Base-by-base conservation (phyloP, 2,797 vertebrate species). In the Carcharodon carcharias region DNA sequence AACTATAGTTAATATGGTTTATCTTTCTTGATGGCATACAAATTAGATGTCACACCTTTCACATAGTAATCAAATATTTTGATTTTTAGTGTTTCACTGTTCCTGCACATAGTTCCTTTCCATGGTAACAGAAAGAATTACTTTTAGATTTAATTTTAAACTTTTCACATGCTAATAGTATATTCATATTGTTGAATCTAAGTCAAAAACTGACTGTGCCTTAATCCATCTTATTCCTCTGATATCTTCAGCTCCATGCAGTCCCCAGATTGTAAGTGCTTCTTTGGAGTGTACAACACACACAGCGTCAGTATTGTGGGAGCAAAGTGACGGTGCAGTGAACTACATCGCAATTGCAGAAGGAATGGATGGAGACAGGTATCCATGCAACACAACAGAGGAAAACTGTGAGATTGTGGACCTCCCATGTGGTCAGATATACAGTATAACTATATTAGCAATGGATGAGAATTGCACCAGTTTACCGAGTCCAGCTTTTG, bases 381-480 rank as follows among this genome's bases (percentile, higher is more conserved):
- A 94, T 73, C 97, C 97, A 96, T 98, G 98, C 96, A 96, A 56
- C 1, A 97, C 98, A 96, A 97, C 97, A 96, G 96, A 92, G 21
- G 97, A 97, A 14, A 45, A 73, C 96, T 98, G 98, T 71, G 92
- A 97, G 54, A 96, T 98, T 96, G 31, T n/a, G 0, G 96, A 97
- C 7, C 97, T 98, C 96, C 97, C 97, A 0, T 98, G 98, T 23
- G 98, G 98, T 3, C 96, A 98, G 96, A 97, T 97, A 95, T 98
- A 97, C 96, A 96, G 96, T 12, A 95, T 98, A 92, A 97, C 97
- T 0, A 97, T 98, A 93, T 97, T 96, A 23, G 98, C 98, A 0
- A 96, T 96, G 85, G 96, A 96, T 58, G 50, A 97, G 0, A 96
- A 97, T 93, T 98, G 98, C 96, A 97, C 97, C n/a, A 98, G 98